Percentiles rank a stretch among this genome's conserved stretches.
Evolutionary conservation across 2,113 vertebrate species (phyloP).

Genomic region (Canis aureus): DNA sequence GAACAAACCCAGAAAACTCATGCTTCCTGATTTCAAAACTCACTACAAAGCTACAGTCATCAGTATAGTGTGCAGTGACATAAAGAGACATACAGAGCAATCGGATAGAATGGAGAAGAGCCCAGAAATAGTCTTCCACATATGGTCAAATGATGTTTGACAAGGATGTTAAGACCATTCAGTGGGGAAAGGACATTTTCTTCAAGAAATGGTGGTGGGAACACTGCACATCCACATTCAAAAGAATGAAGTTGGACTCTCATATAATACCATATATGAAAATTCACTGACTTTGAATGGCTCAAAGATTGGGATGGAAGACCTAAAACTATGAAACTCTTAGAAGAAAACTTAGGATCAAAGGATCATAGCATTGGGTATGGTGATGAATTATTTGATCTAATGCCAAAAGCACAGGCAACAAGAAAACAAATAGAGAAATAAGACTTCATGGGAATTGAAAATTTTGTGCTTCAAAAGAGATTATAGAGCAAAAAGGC

Average conservation of each 20-base stretch:
- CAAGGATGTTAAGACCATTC: not conserved
- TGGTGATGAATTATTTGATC: not conserved
- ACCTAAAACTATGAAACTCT: not conserved
- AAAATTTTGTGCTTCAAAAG: not conserved
- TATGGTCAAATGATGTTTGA: not conserved
- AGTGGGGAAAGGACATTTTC: not conserved
- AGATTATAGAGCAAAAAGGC: not conserved
- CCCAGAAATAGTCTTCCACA: not conserved
- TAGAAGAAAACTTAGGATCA: not conserved
- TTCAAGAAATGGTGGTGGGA: not conserved
- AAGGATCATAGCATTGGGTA: not conserved
- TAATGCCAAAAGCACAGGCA: not conserved
- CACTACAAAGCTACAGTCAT: not conserved
- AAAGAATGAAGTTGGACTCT: not conserved
- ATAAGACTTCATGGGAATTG: not conserved
- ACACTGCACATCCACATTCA: not conserved
- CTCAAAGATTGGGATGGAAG: not conserved
- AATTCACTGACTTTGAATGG: not conserved
- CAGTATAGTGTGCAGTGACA: not conserved
- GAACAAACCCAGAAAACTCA: not conserved
- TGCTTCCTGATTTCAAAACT: not conserved
- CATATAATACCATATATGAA: not conserved
- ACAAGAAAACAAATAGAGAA: not conserved
- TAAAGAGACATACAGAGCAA: not conserved
- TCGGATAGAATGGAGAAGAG: not conserved